Evolutionary conservation across 1,140 invertebrate species (phyloP).

Genomic region (Lutraria rhynchaena): DNA sequence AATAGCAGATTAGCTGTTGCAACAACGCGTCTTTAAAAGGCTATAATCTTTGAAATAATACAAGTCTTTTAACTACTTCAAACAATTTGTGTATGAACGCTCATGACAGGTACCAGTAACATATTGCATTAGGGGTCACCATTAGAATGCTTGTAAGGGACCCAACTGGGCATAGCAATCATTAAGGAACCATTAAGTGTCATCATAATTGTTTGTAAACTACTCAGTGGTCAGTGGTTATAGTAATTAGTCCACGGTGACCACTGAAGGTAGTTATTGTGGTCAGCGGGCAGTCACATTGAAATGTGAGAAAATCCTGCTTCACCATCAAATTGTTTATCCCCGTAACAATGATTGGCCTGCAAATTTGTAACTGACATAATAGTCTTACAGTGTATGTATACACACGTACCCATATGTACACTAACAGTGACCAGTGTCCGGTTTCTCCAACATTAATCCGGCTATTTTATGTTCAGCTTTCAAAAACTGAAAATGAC

Average conservation of each 20-base stretch:
- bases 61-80: constrained; percentile 18
- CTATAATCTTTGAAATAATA: constrained; percentile 14
- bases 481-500: too few relatives aligned
- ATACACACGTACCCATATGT: too few relatives aligned
- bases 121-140: constrained; percentile 46
- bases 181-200: constrained; percentile 60
- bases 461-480: too few relatives aligned
- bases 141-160: constrained; percentile 21
- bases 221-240: constrained; percentile 7
- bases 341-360: too few relatives aligned
- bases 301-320: constrained; percentile 51
- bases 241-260: constrained; percentile 51
- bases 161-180: constrained; percentile 39
- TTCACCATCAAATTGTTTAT: background rate
- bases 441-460: too few relatives aligned
- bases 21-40: constrained; percentile 24
- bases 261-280: constrained; percentile 17
- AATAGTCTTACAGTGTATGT: too few relatives aligned
- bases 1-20: constrained; percentile 38
- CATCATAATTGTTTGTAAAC: constrained; percentile 56
- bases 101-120: constrained; percentile 40
- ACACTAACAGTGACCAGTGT: too few relatives aligned
- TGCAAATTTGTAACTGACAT: too few relatives aligned
- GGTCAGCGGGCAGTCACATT: constrained; percentile 42
- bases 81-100: constrained; percentile 30